Percentiles rank a stretch among this genome's conserved stretches.
phyloP scores from a whole-genome alignment of 2,888 invertebrate species.

The Eupithecia centaureata region DNA sequence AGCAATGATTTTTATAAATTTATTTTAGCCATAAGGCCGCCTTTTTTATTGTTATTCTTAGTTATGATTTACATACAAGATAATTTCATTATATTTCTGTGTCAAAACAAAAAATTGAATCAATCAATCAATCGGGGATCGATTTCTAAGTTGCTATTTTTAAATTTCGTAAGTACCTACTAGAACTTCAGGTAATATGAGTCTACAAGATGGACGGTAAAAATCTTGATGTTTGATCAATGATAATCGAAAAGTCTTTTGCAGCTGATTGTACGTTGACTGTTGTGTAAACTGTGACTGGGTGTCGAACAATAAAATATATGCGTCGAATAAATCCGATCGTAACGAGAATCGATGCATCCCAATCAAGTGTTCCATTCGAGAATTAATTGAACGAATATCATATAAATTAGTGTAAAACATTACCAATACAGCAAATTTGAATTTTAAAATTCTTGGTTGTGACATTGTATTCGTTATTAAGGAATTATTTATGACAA shows the following conservation, averaged over 20 bases:
- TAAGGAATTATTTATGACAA: conserved; percentile 11
- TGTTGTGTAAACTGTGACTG: conserved; percentile 25
- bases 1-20: too few species aligned
- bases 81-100: too few species aligned
- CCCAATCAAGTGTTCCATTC: conserved; percentile 53
- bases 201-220: too few species aligned
- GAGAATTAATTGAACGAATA: conserved; percentile 25
- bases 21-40: too few species aligned
- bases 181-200: too few species aligned
- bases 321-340: conserved; percentile 80
- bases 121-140: too few species aligned
- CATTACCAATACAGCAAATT: not conserved
- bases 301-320: conserved; percentile 69
- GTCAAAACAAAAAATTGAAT: too few species aligned
- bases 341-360: conserved; percentile 78
- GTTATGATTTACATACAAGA: too few species aligned
- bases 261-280: conserved; percentile 41
- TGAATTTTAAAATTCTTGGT: conserved; percentile 15
- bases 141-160: too few species aligned
- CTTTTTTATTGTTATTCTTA: too few species aligned
- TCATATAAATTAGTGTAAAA: conserved; percentile 22
- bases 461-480: conserved; percentile 15
- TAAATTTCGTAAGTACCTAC: too few species aligned
- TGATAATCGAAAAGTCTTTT: conserved; percentile 12
- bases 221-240: too few species aligned